Evolutionary conservation across 2,888 invertebrate species (phyloP), one percentile per base, ranked within the genome.

Genomic region (Invenusta paracnida): DNA sequence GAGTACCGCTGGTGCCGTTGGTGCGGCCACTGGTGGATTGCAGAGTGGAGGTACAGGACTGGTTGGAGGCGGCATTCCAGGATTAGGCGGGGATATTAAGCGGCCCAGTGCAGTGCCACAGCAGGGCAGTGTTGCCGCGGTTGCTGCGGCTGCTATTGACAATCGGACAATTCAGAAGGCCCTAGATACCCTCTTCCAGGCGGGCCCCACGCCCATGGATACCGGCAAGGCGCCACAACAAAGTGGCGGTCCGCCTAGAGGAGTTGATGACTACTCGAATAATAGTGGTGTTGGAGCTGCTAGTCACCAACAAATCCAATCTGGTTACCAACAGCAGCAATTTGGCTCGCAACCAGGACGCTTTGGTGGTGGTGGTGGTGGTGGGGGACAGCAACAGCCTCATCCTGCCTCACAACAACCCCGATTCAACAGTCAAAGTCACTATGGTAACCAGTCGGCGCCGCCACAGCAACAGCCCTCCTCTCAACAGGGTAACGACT

Each of bases 101-200:
- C 31, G 82, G 67, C 23, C 11, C 27, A n/a, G 28, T 25, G 29
- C 11, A 13, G 30, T 29, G 85, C 67, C 79, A 82, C 87, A n/a
- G 73, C 27, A 23, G 13, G n/a, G n/a, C n/a, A n/a, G n/a, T n/a
- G n/a, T n/a, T n/a, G n/a, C n/a, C n/a, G n/a, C n/a, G n/a, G n/a
- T n/a, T n/a, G n/a, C n/a, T n/a, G n/a, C n/a, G n/a, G n/a, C n/a
- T n/a, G n/a, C n/a, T n/a, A 25, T 92, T 87, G 90, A 91, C 88
- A 92, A 91, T 88, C 92, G 92, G 0, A 91, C 88, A 88, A 91
- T 92, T 25, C 91, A 92, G 89, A 90, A 91, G 87, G 92, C 92
- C 0, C 88, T 92, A 23, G 91, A 92, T 85, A 91, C 90, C 87
- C 89, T 92, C n/a, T 91, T 92, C 84, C 91, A 91, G 86, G 91